Evolutionary conservation across 2,113 vertebrate species (phyloP).

Genomic region (Engraulis encrasicolus): DNA sequence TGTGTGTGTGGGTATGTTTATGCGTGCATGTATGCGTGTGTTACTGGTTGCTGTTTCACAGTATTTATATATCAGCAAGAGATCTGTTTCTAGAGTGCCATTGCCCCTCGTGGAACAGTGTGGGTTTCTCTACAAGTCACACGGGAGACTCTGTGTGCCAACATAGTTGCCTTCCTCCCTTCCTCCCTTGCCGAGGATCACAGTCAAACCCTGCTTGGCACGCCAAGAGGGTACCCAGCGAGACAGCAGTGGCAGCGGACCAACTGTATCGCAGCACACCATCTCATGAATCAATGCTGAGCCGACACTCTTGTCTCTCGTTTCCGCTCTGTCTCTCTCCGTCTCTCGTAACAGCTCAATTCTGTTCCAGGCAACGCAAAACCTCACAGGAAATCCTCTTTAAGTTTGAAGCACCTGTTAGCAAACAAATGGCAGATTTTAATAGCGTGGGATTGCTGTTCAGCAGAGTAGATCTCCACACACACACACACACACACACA

Average conservation of each 20-base stretch:
- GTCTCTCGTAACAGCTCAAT: background rate
- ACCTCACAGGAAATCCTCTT: conserved; percentile 12
- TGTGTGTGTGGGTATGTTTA: no score
- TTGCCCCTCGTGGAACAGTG: no score
- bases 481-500: background rate
- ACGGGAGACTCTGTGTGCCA: no score
- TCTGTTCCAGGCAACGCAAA: background rate
- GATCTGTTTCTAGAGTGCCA: no score
- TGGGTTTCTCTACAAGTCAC: no score
- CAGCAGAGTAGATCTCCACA: background rate
- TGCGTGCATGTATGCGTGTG: no score
- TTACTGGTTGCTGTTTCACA: no score
- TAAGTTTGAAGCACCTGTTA: background rate
- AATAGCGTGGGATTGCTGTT: background rate
- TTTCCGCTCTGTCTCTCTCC: no score
- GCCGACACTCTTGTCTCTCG: background rate
- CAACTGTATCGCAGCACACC: background rate
- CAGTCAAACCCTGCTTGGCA: background rate
- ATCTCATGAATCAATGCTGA: background rate
- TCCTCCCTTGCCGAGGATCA: no score
- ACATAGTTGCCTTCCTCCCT: no score
- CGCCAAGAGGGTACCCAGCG: background rate
- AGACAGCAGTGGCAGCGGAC: background rate
- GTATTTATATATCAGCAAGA: no score
- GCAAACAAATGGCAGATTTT: background rate